Evolutionary conservation across 2,888 invertebrate species (phyloP).

Genomic region (Teleiodes luculella): DNA sequence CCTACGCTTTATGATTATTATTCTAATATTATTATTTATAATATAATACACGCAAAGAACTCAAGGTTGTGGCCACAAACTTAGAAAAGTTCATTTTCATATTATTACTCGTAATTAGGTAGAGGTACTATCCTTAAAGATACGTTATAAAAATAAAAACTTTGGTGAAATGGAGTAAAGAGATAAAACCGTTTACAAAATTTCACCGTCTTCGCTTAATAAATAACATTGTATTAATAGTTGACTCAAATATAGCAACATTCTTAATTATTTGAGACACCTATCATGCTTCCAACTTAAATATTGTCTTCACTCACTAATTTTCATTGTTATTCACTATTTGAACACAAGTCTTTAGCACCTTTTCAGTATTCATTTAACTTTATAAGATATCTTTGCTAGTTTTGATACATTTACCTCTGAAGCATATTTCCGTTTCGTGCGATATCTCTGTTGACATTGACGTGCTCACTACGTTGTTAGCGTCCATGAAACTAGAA

Average conservation of each 20-base stretch:
- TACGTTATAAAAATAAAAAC: conserved; percentile 19
- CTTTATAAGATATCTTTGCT: conserved; percentile 61
- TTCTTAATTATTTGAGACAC: conserved; percentile 14
- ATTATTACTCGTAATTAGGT: too few relatives aligned
- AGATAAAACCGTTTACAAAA: conserved; percentile 68
- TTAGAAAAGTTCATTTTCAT: conserved; percentile 30
- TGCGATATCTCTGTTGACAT: conserved; percentile 90
- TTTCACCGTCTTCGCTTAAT: conserved; percentile 48
- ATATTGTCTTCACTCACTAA: conserved; percentile 13
- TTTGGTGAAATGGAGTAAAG: conserved; percentile 70
- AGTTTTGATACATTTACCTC: conserved; percentile 89
- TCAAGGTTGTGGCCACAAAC: conserved; percentile 44
- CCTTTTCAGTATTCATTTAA: conserved; percentile 29
- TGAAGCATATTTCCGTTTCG: conserved; percentile 93
- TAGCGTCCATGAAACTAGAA: conserved; percentile 71
- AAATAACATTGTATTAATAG: conserved; percentile 24
- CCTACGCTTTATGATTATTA: conserved; percentile 18
- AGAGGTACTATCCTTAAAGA: conserved; percentile 1
- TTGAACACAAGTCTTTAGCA: conserved; percentile 63
- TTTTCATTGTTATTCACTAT: conserved; percentile 32
- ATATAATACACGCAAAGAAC: conserved; percentile 42
- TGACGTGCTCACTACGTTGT: conserved; percentile 83
- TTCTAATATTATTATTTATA: conserved; percentile 26
- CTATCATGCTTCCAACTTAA: conserved; percentile 5
- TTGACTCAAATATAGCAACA: conserved; percentile 22